Evolutionary conservation across 2,888 invertebrate species (phyloP).

Genomic region (Torymus auratus): DNA sequence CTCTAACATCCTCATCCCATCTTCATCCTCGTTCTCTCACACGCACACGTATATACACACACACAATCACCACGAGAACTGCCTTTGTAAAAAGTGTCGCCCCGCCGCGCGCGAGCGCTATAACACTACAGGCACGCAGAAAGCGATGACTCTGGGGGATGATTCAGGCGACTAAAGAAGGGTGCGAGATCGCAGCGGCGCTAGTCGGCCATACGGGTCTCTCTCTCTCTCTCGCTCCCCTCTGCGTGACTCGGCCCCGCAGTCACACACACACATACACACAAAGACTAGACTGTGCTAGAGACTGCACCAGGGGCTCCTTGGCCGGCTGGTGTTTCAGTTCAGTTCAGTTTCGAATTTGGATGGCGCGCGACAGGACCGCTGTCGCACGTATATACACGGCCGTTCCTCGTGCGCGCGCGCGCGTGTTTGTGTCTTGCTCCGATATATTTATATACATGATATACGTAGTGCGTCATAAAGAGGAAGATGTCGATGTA

Average conservation of each 20-base stretch:
- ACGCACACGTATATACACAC: too few relatives aligned
- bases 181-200: slow-evolving; percentile 30
- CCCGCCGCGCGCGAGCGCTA: neutral
- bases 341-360: slow-evolving; percentile 52
- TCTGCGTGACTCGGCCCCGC: slow-evolving; percentile 16
- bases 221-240: slow-evolving; percentile 36
- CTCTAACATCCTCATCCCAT: too few relatives aligned
- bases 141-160: slow-evolving; percentile 33
- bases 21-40: too few relatives aligned
- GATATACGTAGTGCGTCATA: neutral
- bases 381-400: slow-evolving; percentile 30
- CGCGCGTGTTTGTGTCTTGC: neutral
- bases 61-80: neutral
- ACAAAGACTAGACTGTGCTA: slow-evolving; percentile 2
- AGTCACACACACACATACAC: slow-evolving; percentile 9
- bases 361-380: slow-evolving; percentile 54
- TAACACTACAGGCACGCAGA: neutral
- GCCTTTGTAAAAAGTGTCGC: slow-evolving; percentile 15
- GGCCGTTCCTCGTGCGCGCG: slow-evolving; percentile 34
- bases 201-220: slow-evolving; percentile 8
- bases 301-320: slow-evolving; percentile 22
- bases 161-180: slow-evolving; percentile 49
- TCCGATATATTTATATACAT: neutral
- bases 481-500: slow-evolving; percentile 66
- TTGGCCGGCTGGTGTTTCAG: neutral